These are phyloP conservation scores for Astur gentilis DNA, from an alignment of 2,113 vertebrate species.

Conservation along the genomic window DNA sequence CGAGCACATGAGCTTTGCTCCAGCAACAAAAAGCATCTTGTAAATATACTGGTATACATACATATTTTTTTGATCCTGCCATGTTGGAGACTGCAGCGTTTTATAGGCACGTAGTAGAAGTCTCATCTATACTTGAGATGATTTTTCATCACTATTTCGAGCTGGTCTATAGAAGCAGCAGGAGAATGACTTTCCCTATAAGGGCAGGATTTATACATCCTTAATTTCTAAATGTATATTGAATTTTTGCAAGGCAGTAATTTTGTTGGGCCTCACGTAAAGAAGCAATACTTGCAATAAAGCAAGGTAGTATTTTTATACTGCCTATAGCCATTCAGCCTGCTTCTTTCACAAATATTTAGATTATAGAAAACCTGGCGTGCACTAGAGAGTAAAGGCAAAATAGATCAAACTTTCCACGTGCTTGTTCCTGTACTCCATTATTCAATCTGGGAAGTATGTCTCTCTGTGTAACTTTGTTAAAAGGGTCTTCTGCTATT, in stretches of 20 bases:
- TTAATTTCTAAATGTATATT: background rate
- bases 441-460: constrained; percentile 50
- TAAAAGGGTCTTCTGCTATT: background rate
- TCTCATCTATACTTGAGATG: background rate
- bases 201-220: background rate
- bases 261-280: background rate
- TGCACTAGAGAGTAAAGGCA: background rate
- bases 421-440: constrained; percentile 43
- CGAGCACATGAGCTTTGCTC: constrained; percentile 26
- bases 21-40: background rate
- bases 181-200: background rate
- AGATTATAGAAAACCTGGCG: constrained; percentile 4
- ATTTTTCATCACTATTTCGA: constrained; percentile 22
- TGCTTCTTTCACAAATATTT: background rate
- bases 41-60: background rate
- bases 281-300: background rate
- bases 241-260: constrained; percentile 2
- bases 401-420: constrained; percentile 45
- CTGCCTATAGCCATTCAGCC: background rate
- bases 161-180: background rate
- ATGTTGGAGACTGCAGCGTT: constrained; percentile 34
- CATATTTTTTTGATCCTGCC: background rate
- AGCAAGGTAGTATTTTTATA: background rate
- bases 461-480: background rate
- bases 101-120: background rate